These are phyloP conservation scores for Himalopsyche tibetana DNA, from an alignment of 2,888 invertebrate genomes.

Conservation along the genomic window DNA sequence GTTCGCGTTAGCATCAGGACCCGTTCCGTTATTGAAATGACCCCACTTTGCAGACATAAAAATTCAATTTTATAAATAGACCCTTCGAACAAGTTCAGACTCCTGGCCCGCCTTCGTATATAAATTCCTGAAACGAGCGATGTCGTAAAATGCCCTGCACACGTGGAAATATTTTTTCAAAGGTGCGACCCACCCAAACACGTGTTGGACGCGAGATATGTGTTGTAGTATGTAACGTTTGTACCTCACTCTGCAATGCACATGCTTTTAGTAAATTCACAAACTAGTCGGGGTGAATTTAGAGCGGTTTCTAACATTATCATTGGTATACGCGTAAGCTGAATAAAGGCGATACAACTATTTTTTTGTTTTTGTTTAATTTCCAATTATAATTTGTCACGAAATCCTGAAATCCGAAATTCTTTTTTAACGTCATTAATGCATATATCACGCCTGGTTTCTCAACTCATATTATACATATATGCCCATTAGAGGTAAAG, in stretches of 20 bases:
- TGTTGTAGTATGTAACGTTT: conserved; percentile 6
- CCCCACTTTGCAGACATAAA: conserved; percentile 37
- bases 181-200: conserved; percentile 32
- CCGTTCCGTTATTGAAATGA: conserved; percentile 40
- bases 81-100: conserved; percentile 1
- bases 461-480: too few species aligned
- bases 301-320: too few species aligned
- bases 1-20: conserved; percentile 16
- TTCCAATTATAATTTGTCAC: too few species aligned
- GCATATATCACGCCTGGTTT: too few species aligned
- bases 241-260: background rate
- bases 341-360: too few species aligned
- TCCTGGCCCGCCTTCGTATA: conserved; percentile 10
- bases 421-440: too few species aligned
- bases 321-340: too few species aligned
- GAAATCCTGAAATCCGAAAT: too few species aligned
- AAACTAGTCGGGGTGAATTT: background rate
- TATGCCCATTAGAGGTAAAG: too few species aligned
- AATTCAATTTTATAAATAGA: conserved; percentile 42
- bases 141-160: conserved; percentile 41
- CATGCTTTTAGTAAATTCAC: conserved; percentile 25
- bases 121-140: conserved; percentile 29
- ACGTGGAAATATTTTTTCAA: conserved; percentile 40
- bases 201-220: conserved; percentile 37
- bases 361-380: too few species aligned